phyloP scores from a whole-genome alignment of 2,797 vertebrate species.

The Yasuhikotakia modesta region DNA sequence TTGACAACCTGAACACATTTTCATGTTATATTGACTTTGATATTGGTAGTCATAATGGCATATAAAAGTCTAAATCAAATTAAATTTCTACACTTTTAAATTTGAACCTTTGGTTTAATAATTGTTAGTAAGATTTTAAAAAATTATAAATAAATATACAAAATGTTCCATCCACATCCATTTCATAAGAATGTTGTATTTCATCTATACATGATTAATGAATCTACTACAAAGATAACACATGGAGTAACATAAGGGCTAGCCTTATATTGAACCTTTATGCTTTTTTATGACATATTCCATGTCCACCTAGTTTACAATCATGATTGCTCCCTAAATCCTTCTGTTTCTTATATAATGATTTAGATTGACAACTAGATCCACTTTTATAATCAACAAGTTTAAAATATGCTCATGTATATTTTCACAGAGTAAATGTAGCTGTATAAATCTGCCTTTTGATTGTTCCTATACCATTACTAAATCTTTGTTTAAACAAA shows the following conservation, averaged over 20 bases:
- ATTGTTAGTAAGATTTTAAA: background rate
- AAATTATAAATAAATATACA: conserved; percentile 15
- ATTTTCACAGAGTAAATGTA: background rate
- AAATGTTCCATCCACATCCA: conserved; percentile 1
- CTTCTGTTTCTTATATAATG: background rate
- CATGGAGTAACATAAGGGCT: background rate
- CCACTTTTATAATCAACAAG: background rate
- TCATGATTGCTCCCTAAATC: background rate
- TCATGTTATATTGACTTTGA: background rate
- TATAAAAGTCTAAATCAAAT: no score
- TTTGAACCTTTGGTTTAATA: background rate
- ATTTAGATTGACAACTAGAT: background rate
- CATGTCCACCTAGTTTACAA: conserved; percentile 1
- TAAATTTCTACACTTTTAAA: background rate
- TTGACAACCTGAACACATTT: background rate
- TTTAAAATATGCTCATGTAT: background rate
- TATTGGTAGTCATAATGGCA: background rate
- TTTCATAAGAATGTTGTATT: background rate
- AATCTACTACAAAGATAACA: background rate
- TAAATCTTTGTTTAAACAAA: background rate
- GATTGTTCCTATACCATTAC: background rate
- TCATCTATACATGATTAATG: background rate
- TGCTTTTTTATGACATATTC: background rate
- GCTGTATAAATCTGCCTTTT: background rate
- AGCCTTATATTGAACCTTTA: background rate